phyloP scores from a whole-genome alignment of 2,888 invertebrate species.

The Falcaria lacertinaria region DNA sequence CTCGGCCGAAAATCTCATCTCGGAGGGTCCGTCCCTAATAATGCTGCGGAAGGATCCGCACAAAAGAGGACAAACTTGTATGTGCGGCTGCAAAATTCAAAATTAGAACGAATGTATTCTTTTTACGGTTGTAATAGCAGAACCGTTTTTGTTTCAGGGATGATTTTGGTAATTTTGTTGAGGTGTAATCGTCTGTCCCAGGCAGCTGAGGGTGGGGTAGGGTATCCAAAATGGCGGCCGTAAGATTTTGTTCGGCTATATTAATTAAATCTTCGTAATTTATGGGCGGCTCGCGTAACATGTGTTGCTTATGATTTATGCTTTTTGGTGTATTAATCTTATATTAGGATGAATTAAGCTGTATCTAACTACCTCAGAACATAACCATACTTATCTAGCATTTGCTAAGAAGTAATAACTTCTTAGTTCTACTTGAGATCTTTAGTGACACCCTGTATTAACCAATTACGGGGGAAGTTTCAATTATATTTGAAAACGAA shows the following conservation, averaged over 20 bases:
- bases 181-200: conserved; percentile 73
- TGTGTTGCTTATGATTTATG: conserved; percentile 67
- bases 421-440: too few species aligned
- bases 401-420: too few species aligned
- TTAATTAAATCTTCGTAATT: conserved; percentile 79
- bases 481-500: too few species aligned
- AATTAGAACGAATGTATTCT: conserved; percentile 19
- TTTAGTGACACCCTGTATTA: too few species aligned
- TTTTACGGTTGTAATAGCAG: conserved; percentile 17
- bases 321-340: conserved; percentile 56
- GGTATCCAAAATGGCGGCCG: conserved; percentile 72
- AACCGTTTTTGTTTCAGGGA: conserved; percentile 14
- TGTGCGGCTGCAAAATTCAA: conserved; percentile 24
- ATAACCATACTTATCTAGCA: too few species aligned
- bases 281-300: conserved; percentile 62
- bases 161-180: conserved; percentile 38
- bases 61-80: conserved; percentile 52
- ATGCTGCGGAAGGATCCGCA: conserved; percentile 69
- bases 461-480: too few species aligned
- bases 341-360: conserved; percentile 33
- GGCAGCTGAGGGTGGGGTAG: conserved; percentile 62
- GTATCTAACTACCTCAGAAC: conserved; percentile 9
- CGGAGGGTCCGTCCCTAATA: conserved; percentile 73
- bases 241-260: conserved; percentile 76
- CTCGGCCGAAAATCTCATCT: conserved; percentile 70